phyloP scores from a whole-genome alignment of 2,113 vertebrate species.

The Rhinoptilus africanus region DNA sequence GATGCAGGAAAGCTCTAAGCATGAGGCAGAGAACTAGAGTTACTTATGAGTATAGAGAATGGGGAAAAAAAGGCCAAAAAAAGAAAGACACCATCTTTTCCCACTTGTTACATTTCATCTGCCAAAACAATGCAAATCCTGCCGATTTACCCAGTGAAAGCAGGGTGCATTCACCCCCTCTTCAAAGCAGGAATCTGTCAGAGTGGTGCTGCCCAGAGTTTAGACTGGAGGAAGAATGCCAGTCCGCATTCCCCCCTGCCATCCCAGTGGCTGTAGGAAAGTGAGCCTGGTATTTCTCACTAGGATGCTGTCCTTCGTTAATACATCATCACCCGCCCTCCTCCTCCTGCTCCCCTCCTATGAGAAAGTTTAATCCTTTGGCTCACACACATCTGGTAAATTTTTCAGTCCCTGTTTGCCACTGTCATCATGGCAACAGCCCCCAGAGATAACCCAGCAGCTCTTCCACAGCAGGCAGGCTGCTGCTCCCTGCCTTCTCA shows the following conservation, averaged over 20 bases:
- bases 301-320: background rate
- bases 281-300: constrained; percentile 20
- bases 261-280: background rate
- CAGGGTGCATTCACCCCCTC: background rate
- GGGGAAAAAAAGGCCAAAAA: background rate
- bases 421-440: constrained; percentile 3
- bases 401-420: constrained; percentile 44
- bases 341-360: background rate
- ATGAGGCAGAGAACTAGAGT: background rate
- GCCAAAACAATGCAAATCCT: background rate
- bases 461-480: background rate
- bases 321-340: background rate
- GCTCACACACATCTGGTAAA: background rate
- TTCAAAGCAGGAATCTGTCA: background rate
- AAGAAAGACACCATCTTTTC: background rate
- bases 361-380: constrained; percentile 42
- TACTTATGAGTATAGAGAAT: background rate
- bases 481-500: background rate
- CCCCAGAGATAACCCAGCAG: constrained; percentile 18
- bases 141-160: background rate
- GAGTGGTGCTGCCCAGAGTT: background rate
- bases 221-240: background rate
- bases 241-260: background rate
- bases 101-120: background rate
- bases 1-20: background rate